Evolutionary conservation across 64 coral and sea anemone species (phyloP), one percentile per base, ranked within the genome.

Genomic region (Montipora efflorescens): DNA sequence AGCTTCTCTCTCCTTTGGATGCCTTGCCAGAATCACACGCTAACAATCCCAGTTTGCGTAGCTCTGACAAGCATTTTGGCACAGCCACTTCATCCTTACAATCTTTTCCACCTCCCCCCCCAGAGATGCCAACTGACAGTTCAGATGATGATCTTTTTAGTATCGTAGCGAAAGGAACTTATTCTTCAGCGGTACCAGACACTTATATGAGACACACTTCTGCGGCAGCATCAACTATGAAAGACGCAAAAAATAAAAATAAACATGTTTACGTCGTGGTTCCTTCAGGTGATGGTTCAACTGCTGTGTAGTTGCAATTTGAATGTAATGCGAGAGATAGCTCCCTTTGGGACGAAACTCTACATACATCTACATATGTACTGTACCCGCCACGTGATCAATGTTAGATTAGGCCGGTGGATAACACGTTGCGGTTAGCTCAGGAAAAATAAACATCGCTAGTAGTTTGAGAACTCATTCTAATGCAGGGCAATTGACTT

Each of bases 111-210:
- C 84, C 92, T 93, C 83, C 83, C n/a, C 92, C 83, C 92, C 92
- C 92, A 64, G 92, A 93, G 21, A 70, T 64, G 59, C 74, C 75
- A 88, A 88, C 83, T 48, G 92, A 93, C 77, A 93, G 92, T 75
- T 93, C 92, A 11, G 92, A 93, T 64, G 92, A 93, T 81, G 92
- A 93, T 81, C 86, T 93, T 77, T 93, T 87, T 88, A 93, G 92
- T 79, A 87, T 93, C 48, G 92, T 93, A 87, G 92, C 92, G 13
- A 93, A 93, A 67, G 92, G 92, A 28, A 93, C 80, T 47, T 93
- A 93, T 93, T 48, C 76, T 75, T 87, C 92, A 7, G 82, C 67
- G 12, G 75, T 80, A 7, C 80, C 80, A n/a, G 84, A 88, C 45
- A 83, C 92, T 86, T 49, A 50, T 16, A 48, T 86, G 45, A 86